Evolutionary conservation across 2,113 vertebrate genomes (phyloP).

Genomic region (Rhombomys opimus): DNA sequence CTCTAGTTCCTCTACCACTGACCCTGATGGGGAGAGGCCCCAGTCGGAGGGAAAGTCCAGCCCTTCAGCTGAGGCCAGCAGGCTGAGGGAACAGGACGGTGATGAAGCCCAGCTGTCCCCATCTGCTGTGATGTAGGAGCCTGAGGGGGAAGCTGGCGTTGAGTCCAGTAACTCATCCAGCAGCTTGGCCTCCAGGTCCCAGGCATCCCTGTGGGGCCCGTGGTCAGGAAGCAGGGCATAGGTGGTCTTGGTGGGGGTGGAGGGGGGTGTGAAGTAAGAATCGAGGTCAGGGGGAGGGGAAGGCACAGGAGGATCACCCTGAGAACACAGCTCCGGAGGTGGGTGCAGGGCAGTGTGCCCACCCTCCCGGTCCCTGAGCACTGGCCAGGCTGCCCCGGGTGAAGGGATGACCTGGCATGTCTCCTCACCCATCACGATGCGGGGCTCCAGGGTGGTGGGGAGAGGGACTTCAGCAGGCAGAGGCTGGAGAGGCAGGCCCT

Average conservation of each 20-base stretch:
- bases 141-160: constrained; percentile 94
- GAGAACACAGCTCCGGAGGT: constrained; percentile 82
- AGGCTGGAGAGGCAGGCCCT: constrained; percentile 70
- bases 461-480: not conserved
- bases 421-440: constrained; percentile 96
- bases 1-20: not conserved
- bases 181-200: constrained; percentile 82
- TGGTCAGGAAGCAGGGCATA: constrained; percentile 85
- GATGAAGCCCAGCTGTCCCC: constrained; percentile 96
- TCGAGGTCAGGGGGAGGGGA: constrained; percentile 90
- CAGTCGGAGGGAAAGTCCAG: constrained; percentile 87
- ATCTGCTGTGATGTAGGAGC: constrained; percentile 96
- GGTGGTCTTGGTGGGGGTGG: constrained; percentile 91
- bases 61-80: constrained; percentile 88
- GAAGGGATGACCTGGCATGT: constrained; percentile 71
- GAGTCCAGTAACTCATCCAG: constrained; percentile 85
- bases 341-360: not conserved
- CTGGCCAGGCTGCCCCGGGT: not conserved
- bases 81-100: constrained; percentile 90
- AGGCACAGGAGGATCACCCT: constrained; percentile 91
- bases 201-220: constrained; percentile 86
- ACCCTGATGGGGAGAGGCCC: constrained; percentile 84
- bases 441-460: constrained; percentile 87
- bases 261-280: constrained; percentile 94
- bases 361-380: constrained; percentile 61